Percentiles rank a stretch among this genome's conserved stretches.
Conservation (phyloP, 2,888 invertebrate genomes). For the Agriopis marginaria region DNA sequence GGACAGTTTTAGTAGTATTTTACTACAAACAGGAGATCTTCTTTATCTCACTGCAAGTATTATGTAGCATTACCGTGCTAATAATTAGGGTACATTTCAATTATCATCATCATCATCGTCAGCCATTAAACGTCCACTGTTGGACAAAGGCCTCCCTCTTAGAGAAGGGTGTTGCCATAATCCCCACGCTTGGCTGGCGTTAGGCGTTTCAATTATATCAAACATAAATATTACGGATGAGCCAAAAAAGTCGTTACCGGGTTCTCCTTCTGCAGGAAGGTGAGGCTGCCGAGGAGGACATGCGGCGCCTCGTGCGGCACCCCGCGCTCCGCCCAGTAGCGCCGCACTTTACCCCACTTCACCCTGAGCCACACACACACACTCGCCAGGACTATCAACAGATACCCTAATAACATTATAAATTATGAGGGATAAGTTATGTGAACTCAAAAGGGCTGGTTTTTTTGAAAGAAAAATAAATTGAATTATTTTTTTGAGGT, state of each 20-base stretch:
- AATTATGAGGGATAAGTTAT: neutral
- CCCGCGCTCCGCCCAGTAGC: conserved; percentile 55
- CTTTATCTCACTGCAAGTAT: too few species aligned
- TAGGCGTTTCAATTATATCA: too few species aligned
- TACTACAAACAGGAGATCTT: too few species aligned
- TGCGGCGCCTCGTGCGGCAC: conserved; percentile 56
- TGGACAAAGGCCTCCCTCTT: too few species aligned
- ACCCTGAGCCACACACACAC: conserved; percentile 37
- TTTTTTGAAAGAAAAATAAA: too few species aligned
- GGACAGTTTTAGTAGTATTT: too few species aligned
- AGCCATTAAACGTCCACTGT: too few species aligned
- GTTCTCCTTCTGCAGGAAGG: conserved; percentile 57
- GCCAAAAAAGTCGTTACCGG: conserved; percentile 48
- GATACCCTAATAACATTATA: conserved; percentile 10
- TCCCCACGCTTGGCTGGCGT: too few species aligned
- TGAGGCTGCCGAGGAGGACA: conserved; percentile 59
- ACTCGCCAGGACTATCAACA: conserved; percentile 12
- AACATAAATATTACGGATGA: neutral
- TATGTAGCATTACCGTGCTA: too few species aligned
- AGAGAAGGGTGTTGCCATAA: too few species aligned
- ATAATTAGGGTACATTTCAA: too few species aligned
- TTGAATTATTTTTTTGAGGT: neutral
- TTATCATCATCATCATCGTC: too few species aligned
- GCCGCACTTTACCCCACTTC: conserved; percentile 48
- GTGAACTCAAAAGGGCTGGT: neutral